These are phyloP conservation scores for Iguana delicatissima DNA, from an alignment of 2,797 vertebrate genomes.

Conservation along the genomic window DNA sequence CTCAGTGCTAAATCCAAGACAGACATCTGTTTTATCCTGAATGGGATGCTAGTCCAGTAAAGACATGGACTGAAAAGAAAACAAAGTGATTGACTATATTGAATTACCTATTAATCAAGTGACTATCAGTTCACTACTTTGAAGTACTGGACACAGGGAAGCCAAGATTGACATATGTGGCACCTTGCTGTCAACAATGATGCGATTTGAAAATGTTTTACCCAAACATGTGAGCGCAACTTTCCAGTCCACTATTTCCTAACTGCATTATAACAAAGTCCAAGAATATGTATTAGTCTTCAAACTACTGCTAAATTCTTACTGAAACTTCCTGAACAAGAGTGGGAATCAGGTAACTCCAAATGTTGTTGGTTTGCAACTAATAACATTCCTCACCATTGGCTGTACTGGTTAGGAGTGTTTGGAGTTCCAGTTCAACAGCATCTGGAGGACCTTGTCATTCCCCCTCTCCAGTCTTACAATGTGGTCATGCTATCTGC, in stretches of 20 bases:
- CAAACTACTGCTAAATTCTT: slow-evolving; percentile 28
- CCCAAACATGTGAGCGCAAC: not conserved
- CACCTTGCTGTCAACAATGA: not conserved
- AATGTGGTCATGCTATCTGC: not conserved
- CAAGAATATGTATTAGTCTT: slow-evolving; percentile 31
- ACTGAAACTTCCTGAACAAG: not conserved
- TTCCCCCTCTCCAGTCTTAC: not conserved
- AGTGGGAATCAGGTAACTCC: too few species aligned
- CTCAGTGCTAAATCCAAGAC: not conserved
- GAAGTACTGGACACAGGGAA: not conserved
- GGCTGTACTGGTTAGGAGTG: not conserved
- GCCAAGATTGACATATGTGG: not conserved
- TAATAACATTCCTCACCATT: not conserved
- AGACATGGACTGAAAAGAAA: not conserved
- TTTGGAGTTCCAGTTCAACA: not conserved
- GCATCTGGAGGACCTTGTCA: not conserved
- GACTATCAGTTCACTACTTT: not conserved
- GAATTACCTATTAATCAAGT: not conserved
- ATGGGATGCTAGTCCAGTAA: not conserved
- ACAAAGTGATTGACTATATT: not conserved
- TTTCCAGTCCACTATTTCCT: not conserved
- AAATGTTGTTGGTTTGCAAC: too few species aligned
- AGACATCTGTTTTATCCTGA: not conserved
- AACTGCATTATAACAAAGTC: slow-evolving; percentile 24
- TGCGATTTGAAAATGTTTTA: not conserved